A percentile compares a stretch with the other conserved stretches of the same genome.
These are phyloP conservation scores for Amphimedon queenslandica DNA, from an alignment of 37 sponge, comb jelly and placozoan species.

Conservation along the genomic window DNA sequence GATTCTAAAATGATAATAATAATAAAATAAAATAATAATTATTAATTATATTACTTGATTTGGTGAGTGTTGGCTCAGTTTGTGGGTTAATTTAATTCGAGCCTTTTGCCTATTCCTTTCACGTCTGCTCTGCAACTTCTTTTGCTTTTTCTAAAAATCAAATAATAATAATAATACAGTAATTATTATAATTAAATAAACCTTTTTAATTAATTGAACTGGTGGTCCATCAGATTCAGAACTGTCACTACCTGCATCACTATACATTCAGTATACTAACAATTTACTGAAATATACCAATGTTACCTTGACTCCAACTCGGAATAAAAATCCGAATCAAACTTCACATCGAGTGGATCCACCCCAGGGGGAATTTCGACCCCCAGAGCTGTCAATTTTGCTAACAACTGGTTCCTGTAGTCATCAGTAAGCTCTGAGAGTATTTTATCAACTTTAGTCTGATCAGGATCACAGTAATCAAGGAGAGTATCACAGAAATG, in stretches of 20 bases:
- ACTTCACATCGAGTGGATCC: constrained; percentile 72
- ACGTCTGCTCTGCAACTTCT: constrained; percentile 38
- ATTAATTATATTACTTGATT: background rate
- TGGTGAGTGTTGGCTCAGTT: background rate
- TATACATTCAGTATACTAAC: background rate
- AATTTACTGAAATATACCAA: background rate
- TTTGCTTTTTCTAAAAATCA: constrained; percentile 22
- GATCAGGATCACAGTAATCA: constrained; percentile 99
- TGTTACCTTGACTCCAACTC: constrained; percentile 32
- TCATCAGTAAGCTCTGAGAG: constrained; percentile 55
- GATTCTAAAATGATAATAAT: background rate
- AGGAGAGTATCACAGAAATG: constrained; percentile 96
- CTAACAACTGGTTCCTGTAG: constrained; percentile 26
- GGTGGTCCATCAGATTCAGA: constrained; percentile 95
- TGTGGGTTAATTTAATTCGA: constrained; percentile 48
- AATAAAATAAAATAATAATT: background rate
- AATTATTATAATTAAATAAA: background rate
- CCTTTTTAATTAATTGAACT: background rate
- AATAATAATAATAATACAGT: background rate
- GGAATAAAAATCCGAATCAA: constrained; percentile 11
- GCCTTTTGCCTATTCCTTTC: constrained; percentile 50
- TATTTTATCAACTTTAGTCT: constrained; percentile 58
- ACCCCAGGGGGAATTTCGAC: constrained; percentile 45
- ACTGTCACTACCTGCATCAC: constrained; percentile 81
- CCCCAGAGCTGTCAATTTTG: constrained; percentile 34